Evolutionary conservation across 2,113 vertebrate genomes (phyloP).

Genomic region (Rhombomys opimus): DNA sequence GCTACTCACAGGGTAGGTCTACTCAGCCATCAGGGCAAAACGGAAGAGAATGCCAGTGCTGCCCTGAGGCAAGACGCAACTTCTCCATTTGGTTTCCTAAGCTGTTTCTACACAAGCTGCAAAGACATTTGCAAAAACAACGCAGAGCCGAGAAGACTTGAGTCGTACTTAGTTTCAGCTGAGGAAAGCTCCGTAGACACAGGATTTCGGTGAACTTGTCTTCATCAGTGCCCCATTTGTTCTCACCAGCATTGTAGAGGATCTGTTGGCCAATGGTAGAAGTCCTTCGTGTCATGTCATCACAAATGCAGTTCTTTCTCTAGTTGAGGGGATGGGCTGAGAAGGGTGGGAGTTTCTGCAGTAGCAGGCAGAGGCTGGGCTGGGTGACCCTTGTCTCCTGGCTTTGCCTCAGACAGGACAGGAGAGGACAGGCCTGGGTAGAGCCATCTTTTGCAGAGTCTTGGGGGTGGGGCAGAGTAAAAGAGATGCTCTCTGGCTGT

Average conservation of each 20-base stretch:
- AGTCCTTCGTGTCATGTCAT: not conserved
- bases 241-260: constrained; percentile 92
- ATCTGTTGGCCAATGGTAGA: constrained; percentile 74
- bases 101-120: not conserved
- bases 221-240: constrained; percentile 92
- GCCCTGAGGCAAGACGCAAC: not conserved
- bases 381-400: not conserved
- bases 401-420: not conserved
- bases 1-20: not conserved
- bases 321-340: not conserved
- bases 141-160: not conserved
- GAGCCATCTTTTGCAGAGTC: not conserved
- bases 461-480: rapidly evolving
- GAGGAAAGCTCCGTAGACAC: constrained; percentile 90
- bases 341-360: not conserved
- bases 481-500: not conserved
- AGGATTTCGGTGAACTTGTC: constrained; percentile 90
- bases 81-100: not conserved
- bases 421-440: not conserved
- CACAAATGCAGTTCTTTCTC: not conserved
- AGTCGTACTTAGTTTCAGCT: constrained; percentile 88
- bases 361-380: not conserved
- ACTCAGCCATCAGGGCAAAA: not conserved
- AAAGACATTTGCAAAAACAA: not conserved
- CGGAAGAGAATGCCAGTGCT: not conserved